Base-by-base conservation (phyloP, 2,888 invertebrate genomes). In the Leucophenga montana region DNA sequence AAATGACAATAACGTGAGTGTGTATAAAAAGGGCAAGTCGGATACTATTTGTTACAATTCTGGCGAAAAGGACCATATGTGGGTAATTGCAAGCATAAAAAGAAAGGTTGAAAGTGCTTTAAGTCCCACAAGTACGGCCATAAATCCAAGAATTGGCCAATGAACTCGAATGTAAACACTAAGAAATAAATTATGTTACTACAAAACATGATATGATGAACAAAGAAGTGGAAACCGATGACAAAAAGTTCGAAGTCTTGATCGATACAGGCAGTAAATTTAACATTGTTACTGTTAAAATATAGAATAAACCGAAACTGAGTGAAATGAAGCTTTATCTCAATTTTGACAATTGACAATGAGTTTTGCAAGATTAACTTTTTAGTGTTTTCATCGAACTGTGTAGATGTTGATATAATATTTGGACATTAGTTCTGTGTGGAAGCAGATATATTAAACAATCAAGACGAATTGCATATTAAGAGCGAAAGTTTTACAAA, bases 41-140 rank as follows among this genome's bases (percentile, higher is more conserved):
- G 27, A 57, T 14, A 50, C 64, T 0, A 46, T 22, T 9, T 73
- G 72, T 56, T 73, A 50, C 20, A 76, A 74, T 39, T 76, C 72
- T 48, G 72, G 76, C 11, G 22, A n/a, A 2, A 73, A 73, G 59
- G 76, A 72, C 1, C 73, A 73, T 31, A 64, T 44, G 16, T 72
- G 72, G 16, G 18, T 3, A 64, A 66, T 0, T 76, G 73, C 33
- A 18, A 57, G 2, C 56, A 70, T 39, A 73, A 72, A 39, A 18
- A 48, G 0, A 70, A 66, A n/a, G 73, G 73, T 1, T 66, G 50
- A 0, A 74, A 73, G 56, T 76, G 75, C 67, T 73, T 72, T 61
- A 62, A 68, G 3, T 74, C 71, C 5, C 44, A 68, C 11, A 59
- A 66, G 2, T 71, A 69, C 46, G 69, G 71, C 11, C 69, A 74